phyloP scores from a whole-genome alignment of 2,888 invertebrate genomes.

The Acanthosepion pharaonis region DNA sequence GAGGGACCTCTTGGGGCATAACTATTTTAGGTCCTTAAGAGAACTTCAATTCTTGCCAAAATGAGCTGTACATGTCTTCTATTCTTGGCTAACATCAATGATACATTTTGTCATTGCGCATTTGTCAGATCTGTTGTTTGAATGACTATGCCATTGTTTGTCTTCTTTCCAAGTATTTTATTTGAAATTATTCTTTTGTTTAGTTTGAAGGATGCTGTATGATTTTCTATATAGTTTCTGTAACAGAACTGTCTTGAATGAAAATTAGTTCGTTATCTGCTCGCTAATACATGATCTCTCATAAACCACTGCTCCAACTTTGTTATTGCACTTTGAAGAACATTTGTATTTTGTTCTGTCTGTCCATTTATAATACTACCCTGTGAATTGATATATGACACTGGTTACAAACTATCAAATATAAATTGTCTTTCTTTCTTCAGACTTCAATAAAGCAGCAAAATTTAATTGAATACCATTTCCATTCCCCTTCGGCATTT shows the following conservation, averaged over 20 bases:
- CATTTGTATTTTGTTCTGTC: not conserved
- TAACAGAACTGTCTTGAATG: conserved; percentile 12
- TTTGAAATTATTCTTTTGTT: conserved; percentile 13
- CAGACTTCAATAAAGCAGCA: conserved; percentile 33
- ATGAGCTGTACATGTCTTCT: conserved; percentile 24
- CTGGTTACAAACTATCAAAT: conserved; percentile 33
- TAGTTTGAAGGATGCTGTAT: conserved; percentile 12
- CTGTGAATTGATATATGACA: conserved; percentile 33
- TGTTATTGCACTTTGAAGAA: conserved; percentile 9
- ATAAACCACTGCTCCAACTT: not conserved
- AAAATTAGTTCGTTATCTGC: not conserved
- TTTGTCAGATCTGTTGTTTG: conserved; percentile 15
- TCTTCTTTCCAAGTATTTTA: conserved; percentile 5
- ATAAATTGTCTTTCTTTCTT: conserved; percentile 18
- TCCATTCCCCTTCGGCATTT: not conserved
- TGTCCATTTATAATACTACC: not conserved
- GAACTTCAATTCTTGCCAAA: conserved; percentile 33
- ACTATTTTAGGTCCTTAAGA: conserved; percentile 33
- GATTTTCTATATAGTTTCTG: conserved; percentile 14
- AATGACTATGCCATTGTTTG: conserved; percentile 25
- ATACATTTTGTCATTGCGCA: conserved; percentile 33
- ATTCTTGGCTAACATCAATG: conserved; percentile 33
- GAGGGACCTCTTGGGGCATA: not conserved
- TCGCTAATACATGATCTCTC: conserved; percentile 18
- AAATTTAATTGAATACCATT: not conserved